phyloP scores from a whole-genome alignment of 2,888 invertebrate species.

The Leptura quadrifasciata region DNA sequence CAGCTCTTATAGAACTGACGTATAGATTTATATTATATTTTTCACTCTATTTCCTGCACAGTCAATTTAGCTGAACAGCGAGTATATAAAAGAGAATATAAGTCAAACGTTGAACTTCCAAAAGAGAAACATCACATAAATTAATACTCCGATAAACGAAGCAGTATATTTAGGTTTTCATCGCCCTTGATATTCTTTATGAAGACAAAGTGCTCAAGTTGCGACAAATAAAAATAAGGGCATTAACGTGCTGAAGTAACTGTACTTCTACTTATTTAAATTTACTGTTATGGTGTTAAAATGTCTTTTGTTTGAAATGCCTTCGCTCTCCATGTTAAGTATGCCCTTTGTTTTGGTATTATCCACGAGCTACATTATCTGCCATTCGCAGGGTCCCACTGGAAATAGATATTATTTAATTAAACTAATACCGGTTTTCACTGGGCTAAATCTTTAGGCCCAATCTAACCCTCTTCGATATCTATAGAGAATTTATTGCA shows the following conservation, averaged over 20 bases:
- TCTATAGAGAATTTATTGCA: neutral
- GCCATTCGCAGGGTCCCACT: constrained; percentile 37
- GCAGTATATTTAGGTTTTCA: constrained; percentile 52
- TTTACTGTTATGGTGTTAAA: constrained; percentile 56
- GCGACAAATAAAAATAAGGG: constrained; percentile 53
- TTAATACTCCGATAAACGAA: constrained; percentile 41
- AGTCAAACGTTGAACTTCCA: constrained; percentile 20
- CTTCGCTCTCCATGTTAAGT: constrained; percentile 46
- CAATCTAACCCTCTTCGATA: constrained; percentile 19
- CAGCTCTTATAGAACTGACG: constrained; percentile 6
- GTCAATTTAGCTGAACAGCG: constrained; percentile 23
- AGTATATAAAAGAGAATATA: constrained; percentile 22
- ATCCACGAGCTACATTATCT: constrained; percentile 40
- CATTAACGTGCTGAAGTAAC: constrained; percentile 36
- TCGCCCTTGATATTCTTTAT: constrained; percentile 52
- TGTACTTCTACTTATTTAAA: constrained; percentile 52
- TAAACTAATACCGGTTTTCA: constrained; percentile 53
- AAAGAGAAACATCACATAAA: constrained; percentile 33
- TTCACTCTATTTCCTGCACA: constrained; percentile 23
- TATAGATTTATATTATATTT: constrained; percentile 26
- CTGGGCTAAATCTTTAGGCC: constrained; percentile 23
- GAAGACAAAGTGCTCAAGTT: constrained; percentile 54
- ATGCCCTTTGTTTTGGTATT: constrained; percentile 44
- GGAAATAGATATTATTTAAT: constrained; percentile 54
- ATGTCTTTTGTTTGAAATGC: constrained; percentile 53